phyloP scores from a whole-genome alignment of 1,140 invertebrate genomes.

The Samia ricini region DNA sequence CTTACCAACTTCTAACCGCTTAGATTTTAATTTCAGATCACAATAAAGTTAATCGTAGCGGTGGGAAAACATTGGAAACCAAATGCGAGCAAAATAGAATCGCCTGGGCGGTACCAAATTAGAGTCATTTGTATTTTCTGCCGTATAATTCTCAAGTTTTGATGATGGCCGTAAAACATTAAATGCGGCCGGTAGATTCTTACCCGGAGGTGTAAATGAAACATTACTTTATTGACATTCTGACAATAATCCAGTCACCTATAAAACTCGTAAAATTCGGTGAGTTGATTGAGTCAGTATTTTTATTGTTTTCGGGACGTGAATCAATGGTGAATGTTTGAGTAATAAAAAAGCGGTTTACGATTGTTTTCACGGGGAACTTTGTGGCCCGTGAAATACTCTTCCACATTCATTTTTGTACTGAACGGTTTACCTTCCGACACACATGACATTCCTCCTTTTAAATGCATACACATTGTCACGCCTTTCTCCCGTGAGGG shows the following conservation, averaged over 20 bases:
- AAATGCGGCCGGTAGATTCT: slow-evolving; percentile 28
- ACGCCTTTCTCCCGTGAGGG: no score
- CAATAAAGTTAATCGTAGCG: not conserved
- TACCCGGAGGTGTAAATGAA: slow-evolving; percentile 54
- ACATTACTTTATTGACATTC: slow-evolving; percentile 58
- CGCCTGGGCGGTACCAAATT: not conserved
- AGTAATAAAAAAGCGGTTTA: slow-evolving; percentile 72
- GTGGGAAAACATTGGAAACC: not conserved
- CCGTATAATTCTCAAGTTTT: slow-evolving; percentile 21
- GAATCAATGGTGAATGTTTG: slow-evolving; percentile 75
- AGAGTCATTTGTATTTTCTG: slow-evolving; percentile 9
- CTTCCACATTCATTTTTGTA: slow-evolving; percentile 58
- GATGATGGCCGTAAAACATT: slow-evolving; percentile 32
- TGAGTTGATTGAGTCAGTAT: slow-evolving; percentile 74
- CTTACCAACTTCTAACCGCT: no score
- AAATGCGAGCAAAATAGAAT: slow-evolving; percentile 3
- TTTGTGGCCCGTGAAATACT: slow-evolving; percentile 73
- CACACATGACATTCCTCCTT: slow-evolving; percentile 48
- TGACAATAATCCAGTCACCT: slow-evolving; percentile 69
- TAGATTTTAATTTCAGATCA: not conserved
- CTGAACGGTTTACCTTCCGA: slow-evolving; percentile 45
- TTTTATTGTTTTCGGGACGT: slow-evolving; percentile 72
- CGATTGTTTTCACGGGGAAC: slow-evolving; percentile 71
- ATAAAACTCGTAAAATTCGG: slow-evolving; percentile 64
- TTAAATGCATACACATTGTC: no score